Evolutionary conservation across 1,140 invertebrate genomes (phyloP).

Genomic region (Plectrocnemia conspersa): DNA sequence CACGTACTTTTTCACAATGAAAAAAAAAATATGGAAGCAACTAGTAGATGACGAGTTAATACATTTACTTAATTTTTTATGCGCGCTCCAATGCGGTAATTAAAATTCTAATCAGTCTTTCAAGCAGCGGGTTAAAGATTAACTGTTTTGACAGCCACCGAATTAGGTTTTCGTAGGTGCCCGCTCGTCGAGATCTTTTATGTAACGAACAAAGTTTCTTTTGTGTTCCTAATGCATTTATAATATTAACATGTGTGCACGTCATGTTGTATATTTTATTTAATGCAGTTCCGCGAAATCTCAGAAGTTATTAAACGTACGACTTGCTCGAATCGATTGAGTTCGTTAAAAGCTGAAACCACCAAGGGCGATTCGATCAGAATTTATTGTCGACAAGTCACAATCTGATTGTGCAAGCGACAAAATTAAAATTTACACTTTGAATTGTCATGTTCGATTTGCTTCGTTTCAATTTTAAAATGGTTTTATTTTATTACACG

Average conservation of each 20-base stretch:
- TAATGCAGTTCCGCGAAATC: too few relatives aligned
- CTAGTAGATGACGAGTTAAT: too few relatives aligned
- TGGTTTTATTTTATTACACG: background rate
- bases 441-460: background rate
- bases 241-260: too few relatives aligned
- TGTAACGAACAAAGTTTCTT: too few relatives aligned
- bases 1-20: too few relatives aligned
- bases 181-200: slow-evolving; percentile 4
- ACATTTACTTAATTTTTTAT: background rate
- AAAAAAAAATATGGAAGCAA: too few relatives aligned
- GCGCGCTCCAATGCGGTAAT: slow-evolving; percentile 14
- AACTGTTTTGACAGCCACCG: slow-evolving; percentile 28
- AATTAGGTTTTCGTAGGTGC: slow-evolving; percentile 9
- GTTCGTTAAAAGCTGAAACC: slow-evolving; percentile 12
- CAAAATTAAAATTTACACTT: background rate
- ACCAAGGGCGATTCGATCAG: background rate
- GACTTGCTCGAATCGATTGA: slow-evolving; percentile 17
- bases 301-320: slow-evolving; percentile 18
- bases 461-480: background rate
- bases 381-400: too few relatives aligned
- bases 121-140: slow-evolving; percentile 21
- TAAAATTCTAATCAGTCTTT: slow-evolving; percentile 28
- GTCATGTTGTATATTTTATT: too few relatives aligned
- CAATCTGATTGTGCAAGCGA: background rate
- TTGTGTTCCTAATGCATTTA: too few relatives aligned